A percentile compares a stretch with the other conserved stretches of the same genome.
These are phyloP conservation scores for Polydrusus pterygomalis DNA, from an alignment of 2,888 invertebrate genomes.

Conservation along the genomic window DNA sequence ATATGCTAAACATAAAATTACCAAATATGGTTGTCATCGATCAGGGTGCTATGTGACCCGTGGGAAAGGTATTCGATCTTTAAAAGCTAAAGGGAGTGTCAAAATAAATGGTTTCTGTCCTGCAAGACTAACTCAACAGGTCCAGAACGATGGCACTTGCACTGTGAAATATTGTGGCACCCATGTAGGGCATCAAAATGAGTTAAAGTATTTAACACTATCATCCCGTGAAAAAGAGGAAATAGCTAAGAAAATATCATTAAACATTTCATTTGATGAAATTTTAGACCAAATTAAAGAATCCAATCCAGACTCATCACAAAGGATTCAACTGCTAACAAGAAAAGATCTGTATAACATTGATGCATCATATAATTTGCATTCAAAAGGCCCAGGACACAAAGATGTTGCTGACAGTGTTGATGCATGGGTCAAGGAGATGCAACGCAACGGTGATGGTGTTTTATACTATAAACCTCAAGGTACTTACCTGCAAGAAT, in stretches of 20 bases:
- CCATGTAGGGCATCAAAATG: slow-evolving; percentile 20
- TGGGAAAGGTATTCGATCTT: slow-evolving; percentile 1
- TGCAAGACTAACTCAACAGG: background rate
- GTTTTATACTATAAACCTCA: slow-evolving; percentile 59
- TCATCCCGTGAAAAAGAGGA: slow-evolving; percentile 8
- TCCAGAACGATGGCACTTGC: slow-evolving; percentile 18
- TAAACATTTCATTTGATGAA: slow-evolving; percentile 51
- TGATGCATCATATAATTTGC: slow-evolving; percentile 50
- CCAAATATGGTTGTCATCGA: background rate
- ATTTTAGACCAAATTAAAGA: slow-evolving; percentile 53
- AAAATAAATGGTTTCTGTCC: slow-evolving; percentile 20
- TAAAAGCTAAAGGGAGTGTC: slow-evolving; percentile 19
- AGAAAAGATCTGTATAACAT: slow-evolving; percentile 55
- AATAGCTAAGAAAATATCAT: slow-evolving; percentile 16
- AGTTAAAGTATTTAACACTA: slow-evolving; percentile 14
- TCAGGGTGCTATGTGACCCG: background rate
- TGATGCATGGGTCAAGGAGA: background rate
- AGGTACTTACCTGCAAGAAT: slow-evolving; percentile 32
- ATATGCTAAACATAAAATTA: background rate
- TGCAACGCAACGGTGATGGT: slow-evolving; percentile 31
- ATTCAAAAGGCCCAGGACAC: slow-evolving; percentile 32
- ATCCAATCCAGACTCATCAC: slow-evolving; percentile 9
- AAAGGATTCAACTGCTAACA: slow-evolving; percentile 48
- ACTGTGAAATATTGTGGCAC: slow-evolving; percentile 6
- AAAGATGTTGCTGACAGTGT: slow-evolving; percentile 44